Conservation (phyloP, 2,888 invertebrate genomes). For the Nesidiocoris tenuis region DNA sequence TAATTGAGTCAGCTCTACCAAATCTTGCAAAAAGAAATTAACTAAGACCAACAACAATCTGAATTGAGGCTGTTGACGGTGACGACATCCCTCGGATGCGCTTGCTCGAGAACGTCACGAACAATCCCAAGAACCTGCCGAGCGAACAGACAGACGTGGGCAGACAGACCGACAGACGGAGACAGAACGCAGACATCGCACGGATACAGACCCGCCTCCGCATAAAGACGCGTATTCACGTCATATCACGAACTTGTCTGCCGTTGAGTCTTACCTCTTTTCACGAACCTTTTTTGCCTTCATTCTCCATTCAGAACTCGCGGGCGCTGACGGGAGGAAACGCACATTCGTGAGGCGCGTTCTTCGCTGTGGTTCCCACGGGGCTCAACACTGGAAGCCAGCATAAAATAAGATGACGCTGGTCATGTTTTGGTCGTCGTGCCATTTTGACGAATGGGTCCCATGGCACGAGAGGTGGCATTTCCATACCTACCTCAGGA, state of each 20-base stretch:
- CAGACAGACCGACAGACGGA: background rate
- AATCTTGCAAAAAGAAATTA: no score
- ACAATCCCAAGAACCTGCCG: constrained; percentile 1
- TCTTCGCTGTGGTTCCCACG: background rate
- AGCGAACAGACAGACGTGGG: background rate
- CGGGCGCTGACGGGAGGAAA: background rate
- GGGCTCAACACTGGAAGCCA: background rate
- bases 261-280: background rate
- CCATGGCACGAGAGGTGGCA: no score
- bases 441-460: no score
- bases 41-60: no score
- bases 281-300: background rate
- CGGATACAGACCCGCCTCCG: background rate
- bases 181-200: background rate
- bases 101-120: constrained; percentile 19
- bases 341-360: background rate
- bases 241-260: constrained; percentile 19
- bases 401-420: background rate
- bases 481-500: no score
- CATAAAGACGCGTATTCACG: constrained; percentile 16
- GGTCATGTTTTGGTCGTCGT: background rate
- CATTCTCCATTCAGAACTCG: background rate
- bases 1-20: no score
- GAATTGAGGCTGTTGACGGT: no score
- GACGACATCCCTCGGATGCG: no score